These are phyloP conservation scores for Stegophylla sp. DNA, from an alignment of 2,888 invertebrate genomes.

Conservation along the genomic window DNA sequence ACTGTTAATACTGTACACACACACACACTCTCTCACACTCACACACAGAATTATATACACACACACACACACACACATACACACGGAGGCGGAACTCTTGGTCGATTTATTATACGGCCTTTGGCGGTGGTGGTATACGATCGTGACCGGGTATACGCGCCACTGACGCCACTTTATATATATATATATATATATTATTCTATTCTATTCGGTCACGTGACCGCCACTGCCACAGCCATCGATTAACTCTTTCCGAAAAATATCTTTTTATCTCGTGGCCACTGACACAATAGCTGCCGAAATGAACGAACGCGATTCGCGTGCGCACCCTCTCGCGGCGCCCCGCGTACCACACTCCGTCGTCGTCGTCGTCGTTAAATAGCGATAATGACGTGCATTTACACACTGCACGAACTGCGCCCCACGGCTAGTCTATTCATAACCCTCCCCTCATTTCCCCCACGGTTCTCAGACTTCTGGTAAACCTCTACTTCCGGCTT, in stretches of 20 bases:
- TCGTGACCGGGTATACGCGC: constrained; percentile 18
- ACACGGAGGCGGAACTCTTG: constrained; percentile 35
- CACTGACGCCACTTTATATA: background rate
- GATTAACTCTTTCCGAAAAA: constrained; percentile 50
- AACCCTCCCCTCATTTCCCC: background rate
- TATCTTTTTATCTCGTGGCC: constrained; percentile 26
- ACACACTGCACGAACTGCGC: background rate
- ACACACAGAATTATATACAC: no score
- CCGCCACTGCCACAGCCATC: background rate
- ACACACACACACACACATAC: no score
- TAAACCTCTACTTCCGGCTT: constrained; percentile 52
- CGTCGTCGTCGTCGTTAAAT: background rate
- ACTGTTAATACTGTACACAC: background rate
- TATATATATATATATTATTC: background rate
- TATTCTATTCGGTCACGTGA: constrained; percentile 40
- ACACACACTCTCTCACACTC: background rate
- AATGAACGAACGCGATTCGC: background rate
- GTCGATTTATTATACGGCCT: constrained; percentile 51
- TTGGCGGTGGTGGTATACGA: constrained; percentile 25
- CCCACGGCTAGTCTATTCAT: background rate
- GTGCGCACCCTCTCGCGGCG: background rate
- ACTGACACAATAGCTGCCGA: constrained; percentile 16
- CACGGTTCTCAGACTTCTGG: background rate
- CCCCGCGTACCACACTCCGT: no score
- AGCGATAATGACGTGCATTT: constrained; percentile 41